Base-by-base conservation (phyloP, 2,797 vertebrate genomes). In the Coregonus suidteri region DNA sequence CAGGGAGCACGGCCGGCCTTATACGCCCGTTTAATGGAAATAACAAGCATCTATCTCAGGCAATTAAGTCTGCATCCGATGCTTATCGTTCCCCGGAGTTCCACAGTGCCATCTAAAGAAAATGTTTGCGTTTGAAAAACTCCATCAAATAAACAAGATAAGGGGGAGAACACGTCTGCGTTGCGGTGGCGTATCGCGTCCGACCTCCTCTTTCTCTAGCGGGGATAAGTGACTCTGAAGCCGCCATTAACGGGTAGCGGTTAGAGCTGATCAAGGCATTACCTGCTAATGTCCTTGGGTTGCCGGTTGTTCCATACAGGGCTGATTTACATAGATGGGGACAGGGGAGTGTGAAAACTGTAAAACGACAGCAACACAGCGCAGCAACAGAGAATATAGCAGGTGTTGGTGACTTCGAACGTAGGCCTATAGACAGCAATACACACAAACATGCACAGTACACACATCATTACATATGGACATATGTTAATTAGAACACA, bases 101-200 rank as follows among this genome's bases (percentile, higher is more conserved):
- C 92, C 92, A 79, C 89, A 89, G 90, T 88, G 87, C 90, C 93
- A 93, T 93, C 93, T 93, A 94, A 94, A 93, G 93, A 94, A 95
- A 95, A 95, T 93, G 93, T 95, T 94, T 93, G 93, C 85, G 87
- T 94, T 95, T 94, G 93, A 94, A 93, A 94, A 93, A 92, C 90
- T 92, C 91, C 87, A 83, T 93, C 91, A 87, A 88, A 75, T 93
- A 95, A 94, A 94, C 93, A 93, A 91, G 93, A 94, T 94, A 94
- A 94, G 93, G 81, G 81, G 77, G 77, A 9, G 83, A 78, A 85
- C 82, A 86, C 81, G 88, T 88, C 80, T 86, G 85, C 82, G 65
- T 76, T 80, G 81, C 65, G 81, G 59, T 25, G 59, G 20, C 86
- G 83, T 88, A 89, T 89, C 83, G 85, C 77, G 16, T 85, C 84